phyloP scores from a whole-genome alignment of 1,140 invertebrate genomes.

The Cydia pomonella region DNA sequence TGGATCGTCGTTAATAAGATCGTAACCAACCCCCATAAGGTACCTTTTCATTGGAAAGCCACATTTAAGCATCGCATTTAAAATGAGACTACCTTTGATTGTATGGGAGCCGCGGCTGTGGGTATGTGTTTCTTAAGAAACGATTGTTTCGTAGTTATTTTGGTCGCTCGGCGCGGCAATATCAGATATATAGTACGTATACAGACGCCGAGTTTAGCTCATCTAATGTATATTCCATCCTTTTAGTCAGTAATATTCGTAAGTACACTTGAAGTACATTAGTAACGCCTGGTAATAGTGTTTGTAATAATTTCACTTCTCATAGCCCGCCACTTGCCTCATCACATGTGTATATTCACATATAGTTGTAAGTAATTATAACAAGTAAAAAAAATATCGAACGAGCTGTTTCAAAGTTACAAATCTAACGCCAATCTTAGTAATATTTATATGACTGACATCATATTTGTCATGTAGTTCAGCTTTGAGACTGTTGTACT shows the following conservation, averaged over 20 bases:
- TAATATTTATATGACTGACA: conserved; percentile 62
- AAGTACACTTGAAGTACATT: conserved; percentile 75
- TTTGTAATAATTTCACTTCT: conserved; percentile 64
- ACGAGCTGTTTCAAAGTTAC: conserved; percentile 57
- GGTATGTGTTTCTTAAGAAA: not conserved
- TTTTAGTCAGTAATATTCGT: conserved; percentile 66
- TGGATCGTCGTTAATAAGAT: too few species aligned
- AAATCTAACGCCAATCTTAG: conserved; percentile 57
- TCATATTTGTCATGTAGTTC: conserved; percentile 52
- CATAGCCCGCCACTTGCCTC: conserved; percentile 68
- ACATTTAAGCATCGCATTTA: too few species aligned
- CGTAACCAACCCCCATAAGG: too few species aligned
- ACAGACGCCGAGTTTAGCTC: conserved; percentile 52
- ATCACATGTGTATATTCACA: conserved; percentile 72
- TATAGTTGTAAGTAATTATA: conserved; percentile 54
- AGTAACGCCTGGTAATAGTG: conserved; percentile 68
- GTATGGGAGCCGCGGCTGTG: too few species aligned
- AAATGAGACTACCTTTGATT: not conserved
- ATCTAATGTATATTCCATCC: conserved; percentile 80
- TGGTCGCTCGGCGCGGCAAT: conserved; percentile 37
- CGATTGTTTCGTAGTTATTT: not conserved
- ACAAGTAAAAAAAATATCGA: conserved; percentile 54
- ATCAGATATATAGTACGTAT: conserved; percentile 57
- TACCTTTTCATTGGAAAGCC: too few species aligned
- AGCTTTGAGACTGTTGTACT: conserved; percentile 77